These are phyloP conservation scores for Ginglymostoma cirratum DNA, from an alignment of 2,113 vertebrate species.

Conservation along the genomic window DNA sequence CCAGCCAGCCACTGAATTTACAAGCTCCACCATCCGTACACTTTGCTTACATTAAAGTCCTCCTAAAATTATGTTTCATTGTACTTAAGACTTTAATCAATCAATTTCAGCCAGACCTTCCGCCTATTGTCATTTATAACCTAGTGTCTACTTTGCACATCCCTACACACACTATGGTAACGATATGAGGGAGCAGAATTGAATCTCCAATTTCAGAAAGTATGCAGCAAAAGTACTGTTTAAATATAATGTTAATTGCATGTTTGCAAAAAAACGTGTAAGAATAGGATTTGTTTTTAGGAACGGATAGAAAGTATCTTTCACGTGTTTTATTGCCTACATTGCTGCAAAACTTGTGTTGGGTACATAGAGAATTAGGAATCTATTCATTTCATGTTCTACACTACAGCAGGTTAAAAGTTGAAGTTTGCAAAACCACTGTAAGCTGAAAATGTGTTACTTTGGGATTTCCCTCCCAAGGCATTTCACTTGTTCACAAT, in stretches of 20 bases:
- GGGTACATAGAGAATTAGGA: not conserved
- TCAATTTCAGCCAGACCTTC: not conserved
- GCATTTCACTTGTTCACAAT: not conserved
- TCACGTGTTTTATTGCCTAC: not conserved
- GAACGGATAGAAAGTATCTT: not conserved
- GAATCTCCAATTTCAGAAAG: not conserved
- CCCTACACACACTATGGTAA: too few species aligned
- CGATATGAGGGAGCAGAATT: not conserved
- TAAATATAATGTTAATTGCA: not conserved
- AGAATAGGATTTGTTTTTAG: not conserved
- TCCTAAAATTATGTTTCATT: not conserved
- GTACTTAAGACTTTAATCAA: not conserved
- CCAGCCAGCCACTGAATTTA: too few species aligned
- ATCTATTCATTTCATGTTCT: not conserved
- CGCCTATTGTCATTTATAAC: not conserved
- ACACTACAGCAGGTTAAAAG: not conserved
- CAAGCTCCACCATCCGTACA: too few species aligned
- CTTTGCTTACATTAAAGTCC: not conserved
- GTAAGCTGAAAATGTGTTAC: not conserved
- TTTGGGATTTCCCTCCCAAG: not conserved
- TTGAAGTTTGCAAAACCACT: not conserved
- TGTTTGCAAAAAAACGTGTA: not conserved
- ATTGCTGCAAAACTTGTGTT: not conserved
- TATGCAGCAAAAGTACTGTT: not conserved
- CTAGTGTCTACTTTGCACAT: not conserved